Evolutionary conservation across 2,113 vertebrate genomes (phyloP), one percentile per base, ranked within the genome.

Genomic region (Corydoras sp.): DNA sequence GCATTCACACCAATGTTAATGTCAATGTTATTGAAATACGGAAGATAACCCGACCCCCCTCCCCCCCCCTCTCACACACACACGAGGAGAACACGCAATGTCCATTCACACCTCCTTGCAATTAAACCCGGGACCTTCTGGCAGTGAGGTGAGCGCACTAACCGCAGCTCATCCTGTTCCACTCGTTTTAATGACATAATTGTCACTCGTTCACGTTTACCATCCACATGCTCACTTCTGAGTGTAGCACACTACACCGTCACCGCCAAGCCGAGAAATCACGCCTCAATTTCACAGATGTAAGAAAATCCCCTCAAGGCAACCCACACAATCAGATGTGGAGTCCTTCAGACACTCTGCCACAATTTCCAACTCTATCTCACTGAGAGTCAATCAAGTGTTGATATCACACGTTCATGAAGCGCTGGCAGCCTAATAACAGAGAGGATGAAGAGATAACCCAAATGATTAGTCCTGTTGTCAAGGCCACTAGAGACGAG

Each of bases 401-500:
- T 70, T 69, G 62, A 72, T 68, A 73, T 75, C 59, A 68, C 59
- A 54, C 58, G 67, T 58, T 69, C 65, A 59, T 71, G 69, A 67
- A 71, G 76, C 58, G 68, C 71, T 24, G 66, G 65, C 68, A 64
- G 53, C 68, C 59, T 70, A 50, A 56, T 35, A 71, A 74, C 60
- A 58, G 56, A 71, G 66, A 68, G 55, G 62, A 73, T 69, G 79
- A 77, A 78, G 70, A 62, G 70, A 75, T 76, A 58, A 79, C 75
- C 65, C 77, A 75, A 76, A 81, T 56, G 13, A 56, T 56, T 56
- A 14, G 14, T 56, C 6, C n/a, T 56, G 14, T n/a, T n/a, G 54
- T 56, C n/a, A n/a, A 15, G 54, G n/a, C 54, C 54, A 56, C 12
- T 56, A 56, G 54, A n/a, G 35, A 43, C 35, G 2, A 43, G 35